Base-by-base conservation (phyloP, 2,888 invertebrate genomes). In the Augiades crinisus region DNA sequence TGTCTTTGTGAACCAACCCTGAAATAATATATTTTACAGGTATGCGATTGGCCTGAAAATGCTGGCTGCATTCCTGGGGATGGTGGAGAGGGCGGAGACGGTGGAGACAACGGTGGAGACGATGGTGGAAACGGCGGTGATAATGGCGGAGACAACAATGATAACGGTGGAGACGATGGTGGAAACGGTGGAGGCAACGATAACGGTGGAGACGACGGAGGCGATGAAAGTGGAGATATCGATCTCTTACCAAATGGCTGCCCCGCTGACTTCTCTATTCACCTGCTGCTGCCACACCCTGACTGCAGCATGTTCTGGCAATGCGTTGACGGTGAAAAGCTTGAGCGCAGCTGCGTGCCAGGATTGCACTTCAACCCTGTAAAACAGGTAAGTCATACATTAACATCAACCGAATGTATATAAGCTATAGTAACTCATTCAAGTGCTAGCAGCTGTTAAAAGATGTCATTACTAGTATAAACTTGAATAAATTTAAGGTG, bases 301-400 rank as follows among this genome's bases (percentile, higher is more conserved):
- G 55, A 66, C 12, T 76, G 75, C 43, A 36, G 46, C 14, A 64
- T 65, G 45, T 77, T 67, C 62, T 75, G 72, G 56, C 63, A 68
- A 27, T 77, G 76, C 53, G 58, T 62, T 1, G 51, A 55, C 12
- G 74, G 72, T 12, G 53, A 61, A 8, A 56, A 55, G 17, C 57
- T 64, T 0, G 53, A 45, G 14, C 47, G 58, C 0, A 12, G 47
- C 0, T 72, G 72, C 27, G 45, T 57, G 0, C 12, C 57, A 3
- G 70, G 67, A 0, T 47, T 60, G 0, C 59, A 68, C 40, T 72
- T 70, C 60, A 69, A 67, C 21, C 56, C 65, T 5, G 34, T 21
- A 6, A 8, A 13, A 17, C 36, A 45, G 50, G 46, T 79, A 1
- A 38, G 22, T 21, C 1, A 0, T 1, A 17, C 4, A 33, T 4